Base-by-base conservation (phyloP, 1,140 invertebrate genomes). In the Drosophila murphyi region DNA sequence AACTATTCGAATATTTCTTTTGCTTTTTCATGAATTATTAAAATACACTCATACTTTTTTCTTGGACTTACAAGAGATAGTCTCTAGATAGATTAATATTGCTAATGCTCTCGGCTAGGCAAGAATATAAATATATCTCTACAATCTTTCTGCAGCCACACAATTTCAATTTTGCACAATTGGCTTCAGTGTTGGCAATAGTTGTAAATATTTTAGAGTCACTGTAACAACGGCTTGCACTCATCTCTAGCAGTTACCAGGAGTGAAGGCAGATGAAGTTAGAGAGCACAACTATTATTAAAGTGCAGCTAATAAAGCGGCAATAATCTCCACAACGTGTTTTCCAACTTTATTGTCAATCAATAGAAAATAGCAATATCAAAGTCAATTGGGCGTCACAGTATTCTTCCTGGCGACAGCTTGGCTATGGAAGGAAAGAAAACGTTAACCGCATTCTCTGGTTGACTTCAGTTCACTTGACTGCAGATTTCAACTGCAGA, bases 321-420 rank as follows among this genome's bases (percentile, higher is more conserved):
- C 48, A 62, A 62, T 29, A 62, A 37, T 62, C 29, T 59, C n/a
- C n/a, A 37, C 48, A 29, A 20, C 41, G 8, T 28, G 59, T 12
- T 61, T 55, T 20, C 31, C 4, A 8, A 8, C 32, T 8, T 57
- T 48, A 56, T 50, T 67, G 52, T 35, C 51, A 47, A 67, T 50
- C 34, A 50, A 56, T 67, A 39, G 43, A 10, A 56, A 67, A 57
- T 59, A 35, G 54, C 43, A 39, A 39, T 62, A 51, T 62, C n/a
- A 59, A 56, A 37, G 32, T 67, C 64, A 67, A 57, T 67, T 47
- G 43, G 6, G 4, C 43, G 43, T 57, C 10, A 31, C 43, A 37
- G 45, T 64, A 29, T 47, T 65, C n/a, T 12, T 7, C 34, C 32
- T 31, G 28, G 20, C 34, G 47, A 32, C 32, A 63, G 35, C 28